A percentile compares a stretch with the other conserved stretches of the same genome.
Conservation (phyloP, 2,888 invertebrate species). For the Nomada lathburiana region DNA sequence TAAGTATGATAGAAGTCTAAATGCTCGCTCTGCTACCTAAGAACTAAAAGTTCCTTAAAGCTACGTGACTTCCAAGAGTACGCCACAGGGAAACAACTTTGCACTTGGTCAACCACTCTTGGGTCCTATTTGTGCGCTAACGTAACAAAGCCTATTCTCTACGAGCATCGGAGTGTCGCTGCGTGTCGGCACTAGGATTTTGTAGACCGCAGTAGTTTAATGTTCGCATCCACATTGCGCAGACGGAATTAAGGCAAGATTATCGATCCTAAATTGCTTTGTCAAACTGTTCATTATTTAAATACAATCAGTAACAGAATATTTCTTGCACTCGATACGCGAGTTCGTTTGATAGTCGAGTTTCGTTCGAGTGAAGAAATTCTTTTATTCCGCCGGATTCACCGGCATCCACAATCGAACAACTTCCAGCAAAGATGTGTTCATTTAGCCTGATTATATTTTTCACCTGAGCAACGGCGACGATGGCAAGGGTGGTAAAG, state of each 20-base stretch:
- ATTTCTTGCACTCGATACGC: background rate
- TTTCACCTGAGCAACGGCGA: background rate
- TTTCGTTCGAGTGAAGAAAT: background rate
- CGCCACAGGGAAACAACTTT: conserved; percentile 3
- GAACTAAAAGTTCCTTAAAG: conserved; percentile 11
- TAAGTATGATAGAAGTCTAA: background rate
- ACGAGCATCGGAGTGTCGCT: too few species aligned
- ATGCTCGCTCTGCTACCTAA: background rate
- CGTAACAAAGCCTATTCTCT: background rate
- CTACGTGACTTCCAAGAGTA: background rate
- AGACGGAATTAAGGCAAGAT: too few species aligned
- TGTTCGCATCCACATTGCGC: background rate
- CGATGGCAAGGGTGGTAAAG: background rate
- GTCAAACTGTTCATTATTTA: too few species aligned
- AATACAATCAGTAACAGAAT: too few species aligned
- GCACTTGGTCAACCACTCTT: conserved; percentile 1
- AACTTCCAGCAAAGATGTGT: background rate
- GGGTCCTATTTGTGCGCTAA: background rate
- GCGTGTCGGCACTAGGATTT: background rate
- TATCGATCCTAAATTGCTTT: too few species aligned
- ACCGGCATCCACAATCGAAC: background rate
- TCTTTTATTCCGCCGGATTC: background rate
- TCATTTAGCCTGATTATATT: conserved; percentile 33
- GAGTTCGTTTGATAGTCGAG: background rate
- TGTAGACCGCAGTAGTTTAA: background rate